phyloP scores from a whole-genome alignment of 2,888 invertebrate genomes.

The Sesia bembeciformis region DNA sequence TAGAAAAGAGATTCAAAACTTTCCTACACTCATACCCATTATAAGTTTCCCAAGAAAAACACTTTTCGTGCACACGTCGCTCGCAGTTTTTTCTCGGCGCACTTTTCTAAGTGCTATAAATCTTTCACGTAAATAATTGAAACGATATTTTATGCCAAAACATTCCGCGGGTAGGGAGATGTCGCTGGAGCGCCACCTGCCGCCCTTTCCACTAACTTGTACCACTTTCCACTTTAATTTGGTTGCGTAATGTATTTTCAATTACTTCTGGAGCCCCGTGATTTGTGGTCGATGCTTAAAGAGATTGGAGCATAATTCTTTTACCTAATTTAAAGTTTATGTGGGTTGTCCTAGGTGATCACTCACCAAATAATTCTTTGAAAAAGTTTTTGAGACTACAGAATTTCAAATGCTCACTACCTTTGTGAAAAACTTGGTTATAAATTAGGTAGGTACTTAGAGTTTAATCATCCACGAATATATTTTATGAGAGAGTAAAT shows the following conservation, averaged over 20 bases:
- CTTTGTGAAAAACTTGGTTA: too few species aligned
- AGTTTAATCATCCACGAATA: too few species aligned
- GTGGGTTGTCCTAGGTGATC: slow-evolving; percentile 16
- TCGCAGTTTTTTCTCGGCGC: slow-evolving; percentile 70
- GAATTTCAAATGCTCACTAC: too few species aligned
- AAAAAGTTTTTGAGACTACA: too few species aligned
- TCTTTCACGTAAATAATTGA: slow-evolving; percentile 75
- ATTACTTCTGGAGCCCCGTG: slow-evolving; percentile 67
- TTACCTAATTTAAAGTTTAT: slow-evolving; percentile 55
- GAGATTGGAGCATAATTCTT: slow-evolving; percentile 61
- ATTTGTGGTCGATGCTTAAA: slow-evolving; percentile 61
- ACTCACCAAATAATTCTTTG: too few species aligned
- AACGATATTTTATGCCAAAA: slow-evolving; percentile 76
- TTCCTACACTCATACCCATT: slow-evolving; percentile 70
- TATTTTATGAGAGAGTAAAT: too few species aligned
- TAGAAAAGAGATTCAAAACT: slow-evolving; percentile 71
- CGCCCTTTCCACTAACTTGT: slow-evolving; percentile 60
- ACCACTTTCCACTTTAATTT: slow-evolving; percentile 74
- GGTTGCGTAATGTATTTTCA: slow-evolving; percentile 75
- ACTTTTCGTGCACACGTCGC: slow-evolving; percentile 73
- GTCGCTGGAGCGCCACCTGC: slow-evolving; percentile 58
- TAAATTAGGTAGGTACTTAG: too few species aligned
- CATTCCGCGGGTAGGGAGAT: slow-evolving; percentile 66
- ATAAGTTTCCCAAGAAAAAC: slow-evolving; percentile 73
- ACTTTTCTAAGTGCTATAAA: slow-evolving; percentile 74